Evolutionary conservation across 2,113 vertebrate species (phyloP), one percentile per base, ranked within the genome.

Genomic region (Takifugu bimaculatus): DNA sequence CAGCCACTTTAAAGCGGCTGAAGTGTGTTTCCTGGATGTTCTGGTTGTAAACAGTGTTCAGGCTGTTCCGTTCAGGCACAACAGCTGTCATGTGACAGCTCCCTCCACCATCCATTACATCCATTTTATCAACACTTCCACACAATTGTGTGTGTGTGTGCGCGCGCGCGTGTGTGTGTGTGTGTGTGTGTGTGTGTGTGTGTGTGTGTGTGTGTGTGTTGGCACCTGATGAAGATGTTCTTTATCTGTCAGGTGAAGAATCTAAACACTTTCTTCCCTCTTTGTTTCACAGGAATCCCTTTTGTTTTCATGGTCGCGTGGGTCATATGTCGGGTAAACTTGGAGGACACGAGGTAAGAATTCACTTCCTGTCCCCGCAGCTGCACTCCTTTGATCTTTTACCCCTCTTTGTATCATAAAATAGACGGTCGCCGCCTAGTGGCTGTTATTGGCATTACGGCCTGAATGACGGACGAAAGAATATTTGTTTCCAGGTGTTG

Each of bases 281-380:
- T 7, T 25, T 56, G 35, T 39, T 44, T 32, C 12, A 6, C 60
- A 91, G 90, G 90, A 65, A 83, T 91, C 62, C 90, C 90, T 7
- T 83, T 78, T 9, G 74, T 88, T 14, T 90, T 90, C 65, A 92
- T 93, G 78, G 90, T 91, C 0, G 90, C 92, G 26, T 97, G 96
- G 96, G 90, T 94, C 5, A 78, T 93, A 5, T 88, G 94, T 72
- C 87, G 95, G 50, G 83, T 97, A 5, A 91, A 95, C 67, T 88
- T 97, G 1, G 94, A 98, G 72, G 87, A 98, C 56, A 90, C 86
- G 0, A 89, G 92, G 96, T 97, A 58, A 81, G 82, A 42, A 6
- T 20, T 35, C 2, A 9, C 35, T 1, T 48, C 13, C 27, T 28
- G 29, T 6, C 43, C 32, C 32, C 3, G 6, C 4, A 2, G 4